Conservation (phyloP, 2,113 vertebrate genomes). For the Actenoides hombroni region DNA sequence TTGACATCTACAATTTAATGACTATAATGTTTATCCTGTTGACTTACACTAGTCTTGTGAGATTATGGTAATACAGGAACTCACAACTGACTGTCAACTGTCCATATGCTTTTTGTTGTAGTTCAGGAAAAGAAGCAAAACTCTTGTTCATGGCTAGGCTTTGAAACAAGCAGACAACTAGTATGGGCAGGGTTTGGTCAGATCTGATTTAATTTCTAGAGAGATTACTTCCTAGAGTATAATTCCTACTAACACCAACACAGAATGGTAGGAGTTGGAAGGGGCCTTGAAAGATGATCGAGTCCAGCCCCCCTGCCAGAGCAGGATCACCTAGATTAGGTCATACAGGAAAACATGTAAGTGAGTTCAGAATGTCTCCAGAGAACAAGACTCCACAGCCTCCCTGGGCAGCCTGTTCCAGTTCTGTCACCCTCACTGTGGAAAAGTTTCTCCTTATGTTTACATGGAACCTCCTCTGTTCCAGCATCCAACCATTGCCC, state of each 20-base stretch:
- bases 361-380: too few species aligned
- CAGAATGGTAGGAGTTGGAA: too few species aligned
- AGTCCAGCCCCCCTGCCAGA: too few species aligned
- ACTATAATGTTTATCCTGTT: background rate
- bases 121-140: background rate
- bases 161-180: background rate
- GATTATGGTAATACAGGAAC: background rate
- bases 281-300: too few species aligned
- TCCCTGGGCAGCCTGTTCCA: too few species aligned
- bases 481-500: too few species aligned
- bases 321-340: too few species aligned
- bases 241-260: background rate
- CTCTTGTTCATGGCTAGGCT: fast-evolving
- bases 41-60: background rate
- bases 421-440: too few species aligned
- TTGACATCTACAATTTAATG: background rate
- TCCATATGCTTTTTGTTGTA: background rate
- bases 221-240: background rate
- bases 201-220: background rate
- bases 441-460: too few species aligned
- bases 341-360: too few species aligned
- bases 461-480: too few species aligned
- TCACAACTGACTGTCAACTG: background rate
- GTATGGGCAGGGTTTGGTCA: background rate
- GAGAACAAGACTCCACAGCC: too few species aligned